phyloP scores from a whole-genome alignment of 2,888 invertebrate genomes.

The Dioctria linearis region DNA sequence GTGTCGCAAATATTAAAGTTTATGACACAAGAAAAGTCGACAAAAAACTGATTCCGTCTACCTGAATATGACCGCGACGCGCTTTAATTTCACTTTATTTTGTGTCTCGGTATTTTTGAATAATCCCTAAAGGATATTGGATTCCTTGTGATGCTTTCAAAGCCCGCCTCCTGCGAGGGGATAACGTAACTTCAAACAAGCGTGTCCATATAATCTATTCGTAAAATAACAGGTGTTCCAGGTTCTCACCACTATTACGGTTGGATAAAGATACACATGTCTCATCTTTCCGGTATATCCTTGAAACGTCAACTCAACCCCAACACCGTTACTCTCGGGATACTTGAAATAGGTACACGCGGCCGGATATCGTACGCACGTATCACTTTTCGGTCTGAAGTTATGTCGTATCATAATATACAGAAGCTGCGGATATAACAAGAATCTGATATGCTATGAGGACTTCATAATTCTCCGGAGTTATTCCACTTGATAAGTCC shows the following conservation, averaged over 20 bases:
- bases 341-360: background rate
- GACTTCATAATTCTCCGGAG: constrained; percentile 51
- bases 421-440: background rate
- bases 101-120: too few species aligned
- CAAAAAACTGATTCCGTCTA: too few species aligned
- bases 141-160: background rate
- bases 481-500: constrained; percentile 52
- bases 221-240: constrained; percentile 34
- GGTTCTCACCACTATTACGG: constrained; percentile 21
- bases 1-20: too few species aligned
- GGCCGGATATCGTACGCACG: constrained; percentile 22
- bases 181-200: constrained; percentile 16
- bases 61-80: too few species aligned
- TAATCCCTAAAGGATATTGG: background rate
- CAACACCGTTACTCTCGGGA: background rate
- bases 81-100: too few species aligned
- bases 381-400: background rate
- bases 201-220: constrained; percentile 39
- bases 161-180: background rate
- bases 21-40: too few species aligned
- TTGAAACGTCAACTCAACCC: background rate
- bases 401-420: background rate
- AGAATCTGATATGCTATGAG: constrained; percentile 14
- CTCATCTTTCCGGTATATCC: constrained; percentile 1
- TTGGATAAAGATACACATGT: constrained; percentile 19